phyloP scores from a whole-genome alignment of 1,140 invertebrate species.

The Bombus ignitus region DNA sequence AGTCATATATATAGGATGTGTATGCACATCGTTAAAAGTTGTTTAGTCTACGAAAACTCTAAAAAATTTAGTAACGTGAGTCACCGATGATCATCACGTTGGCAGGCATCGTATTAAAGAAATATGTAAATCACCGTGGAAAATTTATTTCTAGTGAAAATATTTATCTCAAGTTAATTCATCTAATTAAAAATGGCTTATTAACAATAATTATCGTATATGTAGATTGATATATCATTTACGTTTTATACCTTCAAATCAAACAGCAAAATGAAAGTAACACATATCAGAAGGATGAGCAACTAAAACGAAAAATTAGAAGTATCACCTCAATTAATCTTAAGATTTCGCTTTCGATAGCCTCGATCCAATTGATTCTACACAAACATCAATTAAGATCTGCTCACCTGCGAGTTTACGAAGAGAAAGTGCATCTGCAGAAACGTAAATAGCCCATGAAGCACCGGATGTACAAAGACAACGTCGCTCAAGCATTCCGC shows the following conservation, averaged over 20 bases:
- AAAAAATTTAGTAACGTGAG: too few species aligned
- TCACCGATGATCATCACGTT: neutral
- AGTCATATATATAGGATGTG: too few species aligned
- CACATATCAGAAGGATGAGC: neutral
- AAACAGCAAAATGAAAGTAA: neutral
- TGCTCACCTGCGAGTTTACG: slow-evolving; percentile 86
- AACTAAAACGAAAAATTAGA: neutral
- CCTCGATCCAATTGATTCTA: neutral
- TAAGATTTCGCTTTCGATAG: neutral
- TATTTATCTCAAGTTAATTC: too few species aligned
- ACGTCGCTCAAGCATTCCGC: slow-evolving; percentile 84
- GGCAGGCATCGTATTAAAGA: too few species aligned
- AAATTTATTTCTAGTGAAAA: too few species aligned
- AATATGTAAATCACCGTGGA: too few species aligned
- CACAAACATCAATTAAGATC: slow-evolving; percentile 16
- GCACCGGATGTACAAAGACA: slow-evolving; percentile 85
- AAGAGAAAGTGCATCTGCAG: slow-evolving; percentile 89
- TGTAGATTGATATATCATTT: too few species aligned
- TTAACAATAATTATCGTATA: too few species aligned
- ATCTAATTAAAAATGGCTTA: too few species aligned
- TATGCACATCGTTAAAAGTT: too few species aligned
- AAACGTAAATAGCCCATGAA: slow-evolving; percentile 88
- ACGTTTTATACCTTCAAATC: too few species aligned
- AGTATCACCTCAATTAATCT: neutral
- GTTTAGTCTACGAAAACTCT: too few species aligned